Conservation (phyloP, 2,797 vertebrate genomes). For the Triplophysa bombifrons region DNA sequence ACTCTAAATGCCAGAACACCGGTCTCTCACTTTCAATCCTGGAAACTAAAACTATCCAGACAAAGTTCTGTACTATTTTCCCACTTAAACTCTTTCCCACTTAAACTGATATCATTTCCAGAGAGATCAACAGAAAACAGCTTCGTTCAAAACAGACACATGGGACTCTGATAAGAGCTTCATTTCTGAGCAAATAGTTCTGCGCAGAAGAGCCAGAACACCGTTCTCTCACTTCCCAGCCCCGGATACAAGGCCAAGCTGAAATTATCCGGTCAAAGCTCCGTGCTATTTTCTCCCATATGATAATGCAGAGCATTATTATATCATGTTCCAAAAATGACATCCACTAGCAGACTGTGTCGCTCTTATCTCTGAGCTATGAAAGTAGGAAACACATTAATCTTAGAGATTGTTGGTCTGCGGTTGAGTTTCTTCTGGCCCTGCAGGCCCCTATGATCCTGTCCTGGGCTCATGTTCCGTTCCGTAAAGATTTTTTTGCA, state of each 20-base stretch:
- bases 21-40: conserved; percentile 15
- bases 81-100: not conserved
- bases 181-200: conserved; percentile 48
- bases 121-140: conserved; percentile 44
- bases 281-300: conserved; percentile 34
- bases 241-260: conserved; percentile 13
- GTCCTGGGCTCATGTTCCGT: conserved; percentile 57
- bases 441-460: conserved; percentile 56
- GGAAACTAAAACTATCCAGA: conserved; percentile 14
- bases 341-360: conserved; percentile 40
- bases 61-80: conserved; percentile 23
- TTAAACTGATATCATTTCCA: conserved; percentile 31
- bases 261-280: not conserved
- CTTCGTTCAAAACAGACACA: conserved; percentile 50
- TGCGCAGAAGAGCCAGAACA: conserved; percentile 2
- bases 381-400: conserved; percentile 57
- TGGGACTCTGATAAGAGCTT: conserved; percentile 41
- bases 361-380: conserved; percentile 50
- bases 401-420: conserved; percentile 52
- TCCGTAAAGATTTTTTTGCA: conserved; percentile 58
- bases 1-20: not conserved
- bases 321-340: conserved; percentile 55
- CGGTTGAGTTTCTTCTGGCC: conserved; percentile 60
- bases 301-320: conserved; percentile 46
- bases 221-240: conserved; percentile 14